Conservation (phyloP, 2,888 invertebrate genomes). For the Drosophila affinis region DNA sequence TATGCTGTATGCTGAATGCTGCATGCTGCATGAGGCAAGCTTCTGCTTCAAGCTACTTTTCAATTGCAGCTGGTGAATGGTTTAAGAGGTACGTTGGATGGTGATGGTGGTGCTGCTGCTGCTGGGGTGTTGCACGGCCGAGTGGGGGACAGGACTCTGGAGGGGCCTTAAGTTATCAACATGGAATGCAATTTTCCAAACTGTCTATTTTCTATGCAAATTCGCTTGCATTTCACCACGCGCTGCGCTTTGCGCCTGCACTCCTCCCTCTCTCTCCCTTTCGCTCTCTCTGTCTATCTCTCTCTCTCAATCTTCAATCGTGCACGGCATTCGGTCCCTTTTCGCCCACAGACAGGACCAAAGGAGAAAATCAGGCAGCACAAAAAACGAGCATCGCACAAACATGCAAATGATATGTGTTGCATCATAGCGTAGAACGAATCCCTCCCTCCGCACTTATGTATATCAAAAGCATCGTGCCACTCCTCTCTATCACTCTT, state of each 20-base stretch:
- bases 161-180: conserved; percentile 77
- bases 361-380: conserved; percentile 25
- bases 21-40: conserved; percentile 50
- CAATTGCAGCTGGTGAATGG: conserved; percentile 63
- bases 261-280: conserved; percentile 17
- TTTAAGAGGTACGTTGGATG: conserved; percentile 17
- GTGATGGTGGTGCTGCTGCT: not conserved
- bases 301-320: conserved; percentile 20
- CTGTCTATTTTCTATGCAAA: conserved; percentile 79
- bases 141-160: conserved; percentile 24
- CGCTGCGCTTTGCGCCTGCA: conserved; percentile 3
- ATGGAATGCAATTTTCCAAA: conserved; percentile 79
- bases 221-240: conserved; percentile 69
- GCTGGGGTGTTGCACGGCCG: conserved; percentile 24
- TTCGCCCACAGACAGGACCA: conserved; percentile 23
- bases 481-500: too few relatives aligned
- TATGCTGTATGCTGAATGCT: conserved; percentile 62
- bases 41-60: conserved; percentile 54
- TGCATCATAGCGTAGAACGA: conserved; percentile 74
- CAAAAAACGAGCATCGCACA: conserved; percentile 51
- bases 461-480: conserved; percentile 4
- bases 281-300: conserved; percentile 9
- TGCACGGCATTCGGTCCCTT: conserved; percentile 3
- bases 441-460: not conserved
- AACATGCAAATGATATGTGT: conserved; percentile 73